Evolutionary conservation across 2,797 vertebrate species (phyloP).

Genomic region (Taeniopygia guttata): DNA sequence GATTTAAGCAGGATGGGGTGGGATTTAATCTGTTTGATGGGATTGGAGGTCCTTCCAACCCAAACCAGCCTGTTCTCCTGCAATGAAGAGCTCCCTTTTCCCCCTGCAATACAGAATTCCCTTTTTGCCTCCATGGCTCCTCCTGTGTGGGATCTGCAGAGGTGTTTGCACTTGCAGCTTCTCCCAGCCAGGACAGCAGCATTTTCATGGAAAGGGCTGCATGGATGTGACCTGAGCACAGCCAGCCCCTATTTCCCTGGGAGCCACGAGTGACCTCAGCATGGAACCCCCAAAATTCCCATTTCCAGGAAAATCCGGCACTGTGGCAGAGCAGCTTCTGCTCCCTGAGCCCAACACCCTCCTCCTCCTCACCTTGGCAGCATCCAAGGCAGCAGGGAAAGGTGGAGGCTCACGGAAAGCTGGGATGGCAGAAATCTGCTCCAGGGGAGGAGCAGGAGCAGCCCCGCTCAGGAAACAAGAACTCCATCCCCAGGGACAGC

Average conservation of each 20-base stretch:
- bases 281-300: accelerated
- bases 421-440: background rate
- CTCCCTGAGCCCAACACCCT: background rate
- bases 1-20: too few species aligned
- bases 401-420: background rate
- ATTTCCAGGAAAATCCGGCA: background rate
- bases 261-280: accelerated
- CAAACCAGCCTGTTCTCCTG: background rate
- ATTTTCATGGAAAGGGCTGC: background rate
- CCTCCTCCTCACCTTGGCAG: background rate
- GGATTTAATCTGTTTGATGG: background rate
- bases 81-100: background rate
- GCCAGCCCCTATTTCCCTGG: background rate
- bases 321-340: background rate
- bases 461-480: background rate
- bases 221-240: background rate
- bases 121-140: background rate
- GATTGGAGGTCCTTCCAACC: background rate
- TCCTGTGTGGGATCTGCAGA: accelerated
- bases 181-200: background rate
- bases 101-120: background rate
- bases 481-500: background rate
- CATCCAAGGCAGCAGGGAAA: background rate
- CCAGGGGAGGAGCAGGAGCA: background rate
- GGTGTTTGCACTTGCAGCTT: background rate